These are phyloP conservation scores for Priocnemis perturbator DNA, from an alignment of 2,888 invertebrate species.

Conservation along the genomic window DNA sequence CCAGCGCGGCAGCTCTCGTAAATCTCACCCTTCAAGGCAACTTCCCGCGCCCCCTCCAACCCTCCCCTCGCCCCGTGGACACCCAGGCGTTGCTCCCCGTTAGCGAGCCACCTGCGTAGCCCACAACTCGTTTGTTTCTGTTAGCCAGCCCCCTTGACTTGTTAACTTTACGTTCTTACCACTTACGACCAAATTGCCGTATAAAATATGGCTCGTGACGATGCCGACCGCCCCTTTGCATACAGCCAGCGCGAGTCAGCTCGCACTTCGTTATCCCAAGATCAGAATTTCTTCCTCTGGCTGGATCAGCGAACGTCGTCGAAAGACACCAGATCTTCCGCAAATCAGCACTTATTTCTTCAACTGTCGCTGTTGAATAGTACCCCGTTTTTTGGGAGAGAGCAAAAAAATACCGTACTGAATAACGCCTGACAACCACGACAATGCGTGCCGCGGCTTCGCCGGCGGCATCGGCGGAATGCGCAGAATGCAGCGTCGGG, in stretches of 20 bases:
- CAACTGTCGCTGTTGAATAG: neutral
- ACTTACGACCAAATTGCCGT: slow-evolving; percentile 54
- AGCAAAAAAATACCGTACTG: no score
- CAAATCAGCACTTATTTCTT: neutral
- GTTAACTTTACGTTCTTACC: slow-evolving; percentile 59
- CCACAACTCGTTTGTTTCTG: slow-evolving; percentile 57
- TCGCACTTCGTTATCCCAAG: neutral
- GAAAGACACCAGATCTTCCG: neutral
- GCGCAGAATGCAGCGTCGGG: no score
- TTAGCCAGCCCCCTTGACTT: slow-evolving; percentile 53
- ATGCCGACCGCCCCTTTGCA: slow-evolving; percentile 19
- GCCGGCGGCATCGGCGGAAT: no score
- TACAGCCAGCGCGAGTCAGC: slow-evolving; percentile 1
- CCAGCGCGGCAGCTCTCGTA: slow-evolving; percentile 45
- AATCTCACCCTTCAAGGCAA: slow-evolving; percentile 50
- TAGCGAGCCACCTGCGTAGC: slow-evolving; percentile 10
- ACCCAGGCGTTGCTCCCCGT: no score
- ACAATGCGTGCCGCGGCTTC: no score
- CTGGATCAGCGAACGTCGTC: no score
- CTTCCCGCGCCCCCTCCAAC: slow-evolving; percentile 5
- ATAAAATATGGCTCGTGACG: slow-evolving; percentile 49
- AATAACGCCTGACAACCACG: no score
- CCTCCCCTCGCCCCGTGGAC: slow-evolving; percentile 1
- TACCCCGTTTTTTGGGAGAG: no score
- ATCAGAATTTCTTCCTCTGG: neutral